Base-by-base conservation (phyloP, 2,888 invertebrate genomes). In the Masnerella sp. region DNA sequence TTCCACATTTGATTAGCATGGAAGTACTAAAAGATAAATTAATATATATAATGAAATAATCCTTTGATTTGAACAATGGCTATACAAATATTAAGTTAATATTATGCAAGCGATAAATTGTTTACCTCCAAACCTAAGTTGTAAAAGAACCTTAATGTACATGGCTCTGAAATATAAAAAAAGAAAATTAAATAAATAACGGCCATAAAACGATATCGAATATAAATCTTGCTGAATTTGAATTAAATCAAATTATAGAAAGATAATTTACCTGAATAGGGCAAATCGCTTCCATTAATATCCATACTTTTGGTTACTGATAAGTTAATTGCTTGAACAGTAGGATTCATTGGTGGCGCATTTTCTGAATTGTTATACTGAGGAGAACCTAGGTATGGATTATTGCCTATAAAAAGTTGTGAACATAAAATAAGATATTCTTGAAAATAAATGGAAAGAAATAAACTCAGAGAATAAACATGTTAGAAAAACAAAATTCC, bases 141-240 rank as follows among this genome's bases (percentile, higher is more conserved):
- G 88, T 90, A 93, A 86, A 91, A 93, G 83, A 90, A 92, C 67
- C 92, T 90, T 70, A 93, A 85, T 4, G 92, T 92, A 8, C 89
- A 86, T 45, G 91, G 88, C 81, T 93, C 93, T 88, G 77, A 56
- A 75, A 83, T 36, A 54, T 79, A 82, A 78, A 80, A 76, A 14
- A 83, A 76, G 11, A 83, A 78, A 70, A 77, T 79, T 82, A 81
- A 78, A 69, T 79, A 79, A 0, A 30, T 17, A 30, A 15, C n/a
- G n/a, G n/a, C n/a, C n/a, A n/a, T n/a, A n/a, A n/a, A n/a, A n/a
- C n/a, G n/a, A n/a, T n/a, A n/a, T n/a, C n/a, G n/a, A n/a, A n/a
- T n/a, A n/a, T n/a, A n/a, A n/a, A n/a, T n/a, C n/a, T n/a, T n/a
- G n/a, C n/a, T n/a, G n/a, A n/a, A n/a, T n/a, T n/a, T n/a, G n/a